phyloP scores from a whole-genome alignment of 2,888 invertebrate genomes.

The Oligia latruncula region DNA sequence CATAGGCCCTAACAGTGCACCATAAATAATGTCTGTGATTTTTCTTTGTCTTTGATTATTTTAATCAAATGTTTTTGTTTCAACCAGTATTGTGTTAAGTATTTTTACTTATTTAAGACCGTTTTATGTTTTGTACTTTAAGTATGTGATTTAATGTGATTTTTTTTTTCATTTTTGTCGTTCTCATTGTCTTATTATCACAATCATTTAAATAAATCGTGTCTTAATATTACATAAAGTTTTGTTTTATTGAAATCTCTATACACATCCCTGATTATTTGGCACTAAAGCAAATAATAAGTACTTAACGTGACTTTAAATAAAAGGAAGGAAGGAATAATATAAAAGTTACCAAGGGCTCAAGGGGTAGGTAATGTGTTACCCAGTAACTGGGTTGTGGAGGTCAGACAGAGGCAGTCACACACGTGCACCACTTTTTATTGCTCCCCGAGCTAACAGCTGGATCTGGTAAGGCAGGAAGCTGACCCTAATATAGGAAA shows the following conservation, averaged over 20 bases:
- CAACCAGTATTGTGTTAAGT: slow-evolving; percentile 70
- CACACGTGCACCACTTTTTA: background rate
- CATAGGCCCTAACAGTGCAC: slow-evolving; percentile 24
- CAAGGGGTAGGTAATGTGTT: background rate
- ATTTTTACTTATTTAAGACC: slow-evolving; percentile 53
- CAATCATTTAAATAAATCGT: slow-evolving; percentile 63
- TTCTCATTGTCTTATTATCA: slow-evolving; percentile 35
- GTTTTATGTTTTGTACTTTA: slow-evolving; percentile 37
- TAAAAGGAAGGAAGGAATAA: background rate
- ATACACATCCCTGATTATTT: background rate
- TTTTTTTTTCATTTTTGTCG: slow-evolving; percentile 33
- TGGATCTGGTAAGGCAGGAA: background rate
- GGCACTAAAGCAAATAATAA: background rate
- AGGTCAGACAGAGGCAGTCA: background rate
- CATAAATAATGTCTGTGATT: slow-evolving; percentile 68
- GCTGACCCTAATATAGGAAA: background rate
- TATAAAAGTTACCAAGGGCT: background rate
- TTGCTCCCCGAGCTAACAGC: background rate
- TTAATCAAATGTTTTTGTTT: slow-evolving; percentile 33
- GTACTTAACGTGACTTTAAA: background rate
- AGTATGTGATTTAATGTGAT: slow-evolving; percentile 56
- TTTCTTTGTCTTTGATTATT: slow-evolving; percentile 35
- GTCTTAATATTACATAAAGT: slow-evolving; percentile 37
- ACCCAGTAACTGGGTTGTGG: background rate
- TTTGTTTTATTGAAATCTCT: slow-evolving; percentile 38